Conservation (phyloP, 2,888 invertebrate genomes). For the Chirona hameri region DNA sequence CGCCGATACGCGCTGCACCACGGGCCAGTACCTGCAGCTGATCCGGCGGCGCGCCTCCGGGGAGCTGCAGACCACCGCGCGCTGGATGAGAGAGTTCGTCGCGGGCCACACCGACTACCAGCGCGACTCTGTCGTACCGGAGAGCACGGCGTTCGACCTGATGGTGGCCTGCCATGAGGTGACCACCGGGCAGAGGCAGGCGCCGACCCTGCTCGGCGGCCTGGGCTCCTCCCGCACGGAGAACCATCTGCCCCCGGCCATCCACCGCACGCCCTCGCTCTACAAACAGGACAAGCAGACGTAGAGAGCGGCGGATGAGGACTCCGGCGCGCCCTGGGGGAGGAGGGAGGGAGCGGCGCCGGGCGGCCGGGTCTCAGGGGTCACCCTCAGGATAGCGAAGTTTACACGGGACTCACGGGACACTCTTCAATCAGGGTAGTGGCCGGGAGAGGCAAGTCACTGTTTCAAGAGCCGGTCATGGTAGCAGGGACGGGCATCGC, state of each 20-base stretch:
- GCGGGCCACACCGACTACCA: constrained; percentile 82
- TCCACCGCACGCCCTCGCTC: constrained; percentile 34
- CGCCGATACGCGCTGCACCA: constrained; percentile 56
- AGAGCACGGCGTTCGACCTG: constrained; percentile 86
- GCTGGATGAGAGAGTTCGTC: constrained; percentile 91
- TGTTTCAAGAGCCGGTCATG: too few species aligned
- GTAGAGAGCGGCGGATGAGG: background rate
- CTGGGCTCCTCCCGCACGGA: constrained; percentile 38
- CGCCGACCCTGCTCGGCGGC: constrained; percentile 37
- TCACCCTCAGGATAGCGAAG: too few species aligned
- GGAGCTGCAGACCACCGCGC: constrained; percentile 85
- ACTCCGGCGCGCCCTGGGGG: too few species aligned
- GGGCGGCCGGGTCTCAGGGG: background rate
- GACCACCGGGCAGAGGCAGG: constrained; percentile 36
- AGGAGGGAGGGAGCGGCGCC: background rate
- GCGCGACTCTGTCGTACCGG: constrained; percentile 82
- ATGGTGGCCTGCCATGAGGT: constrained; percentile 37
- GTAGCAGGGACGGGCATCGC: too few species aligned
- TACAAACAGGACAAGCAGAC: constrained; percentile 10
- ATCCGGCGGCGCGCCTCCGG: constrained; percentile 80
- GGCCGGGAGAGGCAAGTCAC: too few species aligned
- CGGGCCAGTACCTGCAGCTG: constrained; percentile 54
- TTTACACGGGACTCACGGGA: too few species aligned
- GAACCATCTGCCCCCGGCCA: constrained; percentile 38
- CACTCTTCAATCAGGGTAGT: too few species aligned